Percentiles rank a stretch among this genome's conserved stretches.
phyloP scores from a whole-genome alignment of 35 echinoderm and acorn worm genomes.

The Stichopus chloronotus region DNA sequence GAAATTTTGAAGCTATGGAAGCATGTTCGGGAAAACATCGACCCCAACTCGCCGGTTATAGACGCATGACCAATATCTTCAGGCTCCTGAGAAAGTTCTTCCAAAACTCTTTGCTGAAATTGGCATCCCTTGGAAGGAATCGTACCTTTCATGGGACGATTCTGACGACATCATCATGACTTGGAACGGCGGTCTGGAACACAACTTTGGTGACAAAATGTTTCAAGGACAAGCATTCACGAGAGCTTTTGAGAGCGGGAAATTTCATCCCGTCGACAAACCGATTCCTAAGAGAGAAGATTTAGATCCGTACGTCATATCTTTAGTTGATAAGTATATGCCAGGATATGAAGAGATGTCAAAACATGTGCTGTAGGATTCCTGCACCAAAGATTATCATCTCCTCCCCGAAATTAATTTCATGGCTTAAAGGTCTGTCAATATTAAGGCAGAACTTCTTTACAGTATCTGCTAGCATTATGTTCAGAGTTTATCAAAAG shows the following conservation, averaged over 20 bases:
- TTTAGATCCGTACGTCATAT: background rate
- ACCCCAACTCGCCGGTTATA: background rate
- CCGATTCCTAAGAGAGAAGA: constrained; percentile 5
- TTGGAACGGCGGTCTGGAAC: background rate
- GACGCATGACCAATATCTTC: background rate
- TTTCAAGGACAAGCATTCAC: background rate
- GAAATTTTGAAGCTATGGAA: background rate
- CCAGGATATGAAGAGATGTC: constrained; percentile 48
- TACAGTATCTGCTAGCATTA: no score
- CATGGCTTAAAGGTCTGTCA: no score
- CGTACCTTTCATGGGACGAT: background rate
- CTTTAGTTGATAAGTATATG: background rate
- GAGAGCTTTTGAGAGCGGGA: background rate
- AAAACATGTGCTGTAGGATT: background rate
- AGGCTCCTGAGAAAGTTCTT: constrained; percentile 1
- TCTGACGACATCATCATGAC: background rate
- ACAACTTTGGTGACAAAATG: background rate
- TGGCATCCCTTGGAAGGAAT: constrained; percentile 32
- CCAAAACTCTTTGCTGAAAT: constrained; percentile 7
- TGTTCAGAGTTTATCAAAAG: no score
- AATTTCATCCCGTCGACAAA: background rate
- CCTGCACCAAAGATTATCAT: no score
- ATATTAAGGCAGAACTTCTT: no score
- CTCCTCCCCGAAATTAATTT: no score
- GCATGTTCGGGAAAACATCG: background rate